These are phyloP conservation scores for Caenorhabditis briggsae DNA, from an alignment of 1,140 invertebrate genomes.

Conservation along the genomic window DNA sequence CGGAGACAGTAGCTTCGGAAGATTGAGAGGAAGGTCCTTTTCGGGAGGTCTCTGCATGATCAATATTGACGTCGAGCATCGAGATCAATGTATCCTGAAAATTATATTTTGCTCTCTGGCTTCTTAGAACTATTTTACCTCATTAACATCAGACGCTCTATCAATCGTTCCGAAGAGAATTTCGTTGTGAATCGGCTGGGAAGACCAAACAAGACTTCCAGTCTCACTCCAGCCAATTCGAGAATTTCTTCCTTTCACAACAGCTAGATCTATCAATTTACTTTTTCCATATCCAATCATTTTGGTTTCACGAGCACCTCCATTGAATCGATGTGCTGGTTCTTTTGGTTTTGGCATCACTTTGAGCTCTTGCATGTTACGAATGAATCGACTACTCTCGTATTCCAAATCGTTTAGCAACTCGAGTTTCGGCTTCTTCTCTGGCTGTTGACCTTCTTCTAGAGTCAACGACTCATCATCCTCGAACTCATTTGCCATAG, in stretches of 20 bases:
- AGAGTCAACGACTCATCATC: not conserved
- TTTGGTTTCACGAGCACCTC: not conserved
- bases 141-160: conserved; percentile 25
- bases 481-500: not conserved
- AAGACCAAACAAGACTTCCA: conserved; percentile 20
- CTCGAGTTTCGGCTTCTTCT: conserved; percentile 57
- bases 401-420: conserved; percentile 8
- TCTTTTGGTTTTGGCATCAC: conserved; percentile 13
- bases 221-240: conserved; percentile 55
- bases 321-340: conserved; percentile 15
- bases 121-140: not conserved
- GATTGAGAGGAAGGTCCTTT: not conserved
- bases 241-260: conserved; percentile 23
- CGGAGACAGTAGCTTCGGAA: not conserved
- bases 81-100: not conserved
- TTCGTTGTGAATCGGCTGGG: not conserved
- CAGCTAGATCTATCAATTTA: conserved; percentile 14
- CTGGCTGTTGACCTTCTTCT: conserved; percentile 23
- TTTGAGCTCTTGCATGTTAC: conserved; percentile 18
- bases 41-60: not conserved
- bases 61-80: conserved; percentile 5
- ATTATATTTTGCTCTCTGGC: not conserved
- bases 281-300: conserved; percentile 48
- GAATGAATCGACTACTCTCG: conserved; percentile 43
- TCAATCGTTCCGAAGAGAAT: not conserved